These are phyloP conservation scores for Spilarctia lutea DNA, from an alignment of 2,888 invertebrate genomes.

Conservation along the genomic window DNA sequence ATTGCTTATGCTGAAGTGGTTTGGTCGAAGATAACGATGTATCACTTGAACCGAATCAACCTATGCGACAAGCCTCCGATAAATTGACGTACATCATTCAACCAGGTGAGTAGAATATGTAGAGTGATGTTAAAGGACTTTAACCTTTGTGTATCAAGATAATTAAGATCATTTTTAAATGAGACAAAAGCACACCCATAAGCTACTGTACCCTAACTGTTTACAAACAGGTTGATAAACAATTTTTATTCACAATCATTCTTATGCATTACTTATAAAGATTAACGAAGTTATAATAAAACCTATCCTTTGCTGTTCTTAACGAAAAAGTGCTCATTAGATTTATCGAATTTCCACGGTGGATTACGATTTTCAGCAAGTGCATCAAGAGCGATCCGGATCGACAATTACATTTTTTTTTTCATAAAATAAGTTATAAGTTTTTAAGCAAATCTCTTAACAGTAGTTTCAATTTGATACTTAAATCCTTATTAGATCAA, in stretches of 20 bases:
- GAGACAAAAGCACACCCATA: background rate
- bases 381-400: no score
- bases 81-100: background rate
- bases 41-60: background rate
- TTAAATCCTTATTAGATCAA: slow-evolving; percentile 10
- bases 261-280: no score
- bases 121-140: background rate
- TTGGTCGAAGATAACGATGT: background rate
- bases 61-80: background rate
- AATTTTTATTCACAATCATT: background rate
- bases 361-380: no score
- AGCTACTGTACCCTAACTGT: background rate
- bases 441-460: background rate
- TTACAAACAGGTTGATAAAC: background rate
- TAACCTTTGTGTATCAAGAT: background rate
- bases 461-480: background rate
- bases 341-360: no score
- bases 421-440: no score
- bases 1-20: background rate
- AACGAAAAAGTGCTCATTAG: no score
- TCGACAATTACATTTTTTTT: no score
- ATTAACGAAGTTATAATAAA: no score
- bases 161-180: background rate
- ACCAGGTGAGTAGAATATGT: background rate
- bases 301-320: no score